Base-by-base conservation (phyloP, 1,140 invertebrate species). In the Ephestia elutella region DNA sequence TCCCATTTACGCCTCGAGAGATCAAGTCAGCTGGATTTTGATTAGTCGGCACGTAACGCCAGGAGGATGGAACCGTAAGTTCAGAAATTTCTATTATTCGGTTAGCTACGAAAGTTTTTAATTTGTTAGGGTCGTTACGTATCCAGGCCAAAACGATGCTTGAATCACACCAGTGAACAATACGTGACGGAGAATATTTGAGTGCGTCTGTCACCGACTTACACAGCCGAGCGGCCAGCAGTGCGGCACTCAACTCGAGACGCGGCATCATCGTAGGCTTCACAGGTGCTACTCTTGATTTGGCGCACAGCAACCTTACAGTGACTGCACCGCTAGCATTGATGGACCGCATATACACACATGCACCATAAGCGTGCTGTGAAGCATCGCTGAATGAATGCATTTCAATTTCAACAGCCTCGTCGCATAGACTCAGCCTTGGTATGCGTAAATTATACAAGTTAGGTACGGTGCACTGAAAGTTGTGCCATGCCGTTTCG, bases 81-180 rank as follows among this genome's bases (percentile, higher is more conserved):
- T 56, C 54, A 18, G 15, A 9, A 8, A 56, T 56, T 35, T 56
- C 30, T 38, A 19, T 9, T 19, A 56, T 20, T 20, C 54, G 13
- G 15, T 56, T 56, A 3, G 54, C 30, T 19, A 38, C 54, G 32
- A 56, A 56, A 15, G 54, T 38, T 38, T 56, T 56, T 56, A 56
- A 20, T 56, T 56, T 56, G 8, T 13, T 56, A 0, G 28, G 15
- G 5, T 49, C 48, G 8, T 35, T 56, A 19, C 5, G n/a, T 19
- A 72, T 35, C 67, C 67, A 70, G 13, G 38, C 61, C 8, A 73
- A 25, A 0, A 67, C 67, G 9, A 67, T 61, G 15, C 55, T 67
- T 0, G 70, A 73, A 15, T 73, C 70, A 35, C 60, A 63, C 63
- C 65, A 73, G 21, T 65, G 62, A 9, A 66, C 18, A 10, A 20